Conservation (phyloP, 2,113 vertebrate genomes). For the Leptobrachium ailaonicum region DNA sequence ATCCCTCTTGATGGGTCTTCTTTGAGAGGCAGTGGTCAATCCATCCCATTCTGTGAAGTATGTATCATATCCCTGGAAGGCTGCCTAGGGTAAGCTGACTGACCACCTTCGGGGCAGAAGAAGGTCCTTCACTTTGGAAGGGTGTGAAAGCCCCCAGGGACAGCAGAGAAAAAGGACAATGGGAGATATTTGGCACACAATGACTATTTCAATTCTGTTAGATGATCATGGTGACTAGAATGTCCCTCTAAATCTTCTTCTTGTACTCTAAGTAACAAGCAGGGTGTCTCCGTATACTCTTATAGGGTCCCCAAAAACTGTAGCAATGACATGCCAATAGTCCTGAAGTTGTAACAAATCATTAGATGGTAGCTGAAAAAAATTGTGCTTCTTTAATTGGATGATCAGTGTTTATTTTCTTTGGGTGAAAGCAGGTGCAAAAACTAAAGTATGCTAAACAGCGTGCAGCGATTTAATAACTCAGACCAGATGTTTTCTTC, state of each 20-base stretch:
- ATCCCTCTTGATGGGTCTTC: no score
- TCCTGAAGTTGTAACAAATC: not conserved
- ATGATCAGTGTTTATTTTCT: slow-evolving; percentile 14
- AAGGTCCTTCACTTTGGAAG: no score
- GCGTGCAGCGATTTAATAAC: slow-evolving; percentile 7
- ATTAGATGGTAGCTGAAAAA: slow-evolving; percentile 5
- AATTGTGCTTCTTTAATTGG: not conserved
- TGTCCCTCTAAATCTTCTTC: not conserved
- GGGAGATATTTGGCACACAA: no score
- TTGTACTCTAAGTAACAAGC: not conserved
- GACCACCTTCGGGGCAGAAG: no score
- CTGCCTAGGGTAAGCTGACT: no score
- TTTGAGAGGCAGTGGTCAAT: no score
- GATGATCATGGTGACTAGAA: not conserved
- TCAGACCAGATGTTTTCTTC: slow-evolving; percentile 37
- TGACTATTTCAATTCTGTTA: no score
- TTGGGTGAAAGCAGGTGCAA: slow-evolving; percentile 31
- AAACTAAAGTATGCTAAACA: not conserved
- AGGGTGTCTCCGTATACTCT: not conserved
- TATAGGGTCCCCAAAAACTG: not conserved
- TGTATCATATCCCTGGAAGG: no score
- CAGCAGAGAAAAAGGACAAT: no score
- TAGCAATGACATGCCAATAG: not conserved
- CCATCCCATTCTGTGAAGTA: no score
- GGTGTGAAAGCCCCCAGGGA: no score